Evolutionary conservation across 92 coral and sea anemone genomes (phyloP).

Genomic region (Paramuricea clavata): DNA sequence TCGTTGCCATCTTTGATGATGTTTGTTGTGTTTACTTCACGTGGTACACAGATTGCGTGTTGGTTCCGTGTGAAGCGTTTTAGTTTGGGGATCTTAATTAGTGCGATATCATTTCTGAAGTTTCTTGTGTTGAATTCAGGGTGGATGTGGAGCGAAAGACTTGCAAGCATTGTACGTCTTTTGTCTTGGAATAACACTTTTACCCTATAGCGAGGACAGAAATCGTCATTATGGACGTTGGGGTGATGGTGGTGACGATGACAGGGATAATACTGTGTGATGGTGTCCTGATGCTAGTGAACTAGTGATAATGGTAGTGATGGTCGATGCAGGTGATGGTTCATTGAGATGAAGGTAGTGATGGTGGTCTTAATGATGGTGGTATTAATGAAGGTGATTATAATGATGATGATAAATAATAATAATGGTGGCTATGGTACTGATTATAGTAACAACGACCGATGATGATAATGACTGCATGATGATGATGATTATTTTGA

Average conservation of each 20-base stretch:
- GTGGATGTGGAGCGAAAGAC: conserved; percentile 59
- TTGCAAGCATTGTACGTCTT: neutral
- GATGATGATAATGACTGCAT: neutral
- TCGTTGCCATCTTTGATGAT: conserved; percentile 49
- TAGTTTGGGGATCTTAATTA: conserved; percentile 58
- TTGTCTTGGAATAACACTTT: conserved; percentile 7
- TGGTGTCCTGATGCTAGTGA: too few relatives aligned
- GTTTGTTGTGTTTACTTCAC: conserved; percentile 37
- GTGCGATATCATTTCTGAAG: conserved; percentile 73
- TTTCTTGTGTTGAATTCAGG: conserved; percentile 28
- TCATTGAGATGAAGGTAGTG: neutral
- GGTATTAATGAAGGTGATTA: neutral
- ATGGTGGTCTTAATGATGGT: neutral
- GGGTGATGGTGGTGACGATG: neutral
- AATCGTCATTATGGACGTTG: neutral
- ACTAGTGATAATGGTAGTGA: neutral
- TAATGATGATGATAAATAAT: neutral
- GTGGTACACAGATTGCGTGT: conserved; percentile 70
- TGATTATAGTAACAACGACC: neutral
- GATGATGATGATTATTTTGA: neutral
- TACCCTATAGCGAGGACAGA: neutral
- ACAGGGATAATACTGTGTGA: neutral
- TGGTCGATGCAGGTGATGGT: neutral
- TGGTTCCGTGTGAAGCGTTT: conserved; percentile 47
- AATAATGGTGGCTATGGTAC: neutral